phyloP scores from a whole-genome alignment of 2,797 vertebrate species.

The Gobionotothen gibberifrons region DNA sequence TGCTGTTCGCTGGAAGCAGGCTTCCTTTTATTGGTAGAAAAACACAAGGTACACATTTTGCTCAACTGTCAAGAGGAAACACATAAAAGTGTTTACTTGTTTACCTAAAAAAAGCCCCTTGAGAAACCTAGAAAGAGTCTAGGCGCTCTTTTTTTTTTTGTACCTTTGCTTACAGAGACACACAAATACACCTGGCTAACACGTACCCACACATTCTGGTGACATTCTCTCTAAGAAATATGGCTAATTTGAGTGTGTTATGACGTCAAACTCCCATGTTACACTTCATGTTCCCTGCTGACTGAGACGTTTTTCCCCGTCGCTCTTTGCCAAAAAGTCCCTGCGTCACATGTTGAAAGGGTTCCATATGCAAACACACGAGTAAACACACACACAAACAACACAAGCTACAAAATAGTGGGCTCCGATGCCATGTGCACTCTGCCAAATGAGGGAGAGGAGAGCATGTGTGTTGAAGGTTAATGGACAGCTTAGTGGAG shows the following conservation, averaged over 20 bases:
- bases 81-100: conserved; percentile 29
- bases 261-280: conserved; percentile 16
- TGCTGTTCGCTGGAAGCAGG: conserved; percentile 4
- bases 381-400: background rate
- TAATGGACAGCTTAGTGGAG: conserved; percentile 74
- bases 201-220: background rate
- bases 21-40: conserved; percentile 19
- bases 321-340: conserved; percentile 33
- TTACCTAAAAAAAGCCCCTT: background rate
- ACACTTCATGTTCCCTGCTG: conserved; percentile 15
- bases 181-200: background rate
- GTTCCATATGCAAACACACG: conserved; percentile 33
- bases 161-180: conserved; percentile 9
- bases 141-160: conserved; percentile 31
- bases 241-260: background rate
- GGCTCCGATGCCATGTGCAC: conserved; percentile 16
- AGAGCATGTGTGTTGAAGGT: conserved; percentile 65
- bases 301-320: conserved; percentile 8
- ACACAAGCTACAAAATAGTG: conserved; percentile 32
- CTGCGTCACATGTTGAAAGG: conserved; percentile 22
- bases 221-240: background rate
- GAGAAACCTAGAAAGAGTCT: conserved; percentile 30
- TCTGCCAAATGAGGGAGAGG: conserved; percentile 53
- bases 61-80: conserved; percentile 35
- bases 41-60: conserved; percentile 32